These are phyloP conservation scores for Chiloscyllium plagiosum DNA, from an alignment of 2,113 vertebrate species.

Conservation along the genomic window DNA sequence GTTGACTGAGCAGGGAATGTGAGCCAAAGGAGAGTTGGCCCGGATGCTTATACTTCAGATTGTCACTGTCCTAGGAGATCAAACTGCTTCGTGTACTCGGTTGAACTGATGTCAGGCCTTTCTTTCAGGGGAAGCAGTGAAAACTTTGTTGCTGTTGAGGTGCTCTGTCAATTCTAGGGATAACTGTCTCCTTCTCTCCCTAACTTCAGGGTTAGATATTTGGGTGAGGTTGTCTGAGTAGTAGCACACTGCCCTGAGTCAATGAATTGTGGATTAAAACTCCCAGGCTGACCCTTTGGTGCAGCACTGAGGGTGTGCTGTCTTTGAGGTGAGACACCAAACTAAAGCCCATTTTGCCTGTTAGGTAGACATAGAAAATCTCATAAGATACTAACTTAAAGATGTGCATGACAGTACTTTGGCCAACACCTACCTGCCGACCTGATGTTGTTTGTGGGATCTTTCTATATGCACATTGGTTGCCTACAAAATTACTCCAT, in stretches of 20 bases:
- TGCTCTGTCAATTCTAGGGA: not conserved
- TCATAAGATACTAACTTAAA: not conserved
- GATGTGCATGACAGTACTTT: not conserved
- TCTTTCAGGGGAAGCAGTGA: not conserved
- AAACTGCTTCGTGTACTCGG: not conserved
- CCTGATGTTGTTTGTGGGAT: not conserved
- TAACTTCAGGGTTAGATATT: not conserved
- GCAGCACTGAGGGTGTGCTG: not conserved
- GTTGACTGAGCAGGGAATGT: not conserved
- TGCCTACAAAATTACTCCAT: not conserved
- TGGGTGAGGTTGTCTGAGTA: not conserved
- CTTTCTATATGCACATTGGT: not conserved
- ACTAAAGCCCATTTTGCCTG: not conserved
- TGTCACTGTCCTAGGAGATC: not conserved
- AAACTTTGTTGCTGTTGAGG: not conserved
- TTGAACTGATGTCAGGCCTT: not conserved
- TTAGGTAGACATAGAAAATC: not conserved
- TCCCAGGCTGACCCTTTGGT: not conserved
- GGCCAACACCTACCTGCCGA: not conserved
- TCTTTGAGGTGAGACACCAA: not conserved
- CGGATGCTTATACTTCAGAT: not conserved
- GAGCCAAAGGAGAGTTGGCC: not conserved
- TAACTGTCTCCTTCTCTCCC: not conserved
- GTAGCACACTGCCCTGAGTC: not conserved
- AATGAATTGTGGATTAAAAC: not conserved